Base-by-base conservation (phyloP, 1,140 invertebrate genomes). In the Andricus grossulariae region DNA sequence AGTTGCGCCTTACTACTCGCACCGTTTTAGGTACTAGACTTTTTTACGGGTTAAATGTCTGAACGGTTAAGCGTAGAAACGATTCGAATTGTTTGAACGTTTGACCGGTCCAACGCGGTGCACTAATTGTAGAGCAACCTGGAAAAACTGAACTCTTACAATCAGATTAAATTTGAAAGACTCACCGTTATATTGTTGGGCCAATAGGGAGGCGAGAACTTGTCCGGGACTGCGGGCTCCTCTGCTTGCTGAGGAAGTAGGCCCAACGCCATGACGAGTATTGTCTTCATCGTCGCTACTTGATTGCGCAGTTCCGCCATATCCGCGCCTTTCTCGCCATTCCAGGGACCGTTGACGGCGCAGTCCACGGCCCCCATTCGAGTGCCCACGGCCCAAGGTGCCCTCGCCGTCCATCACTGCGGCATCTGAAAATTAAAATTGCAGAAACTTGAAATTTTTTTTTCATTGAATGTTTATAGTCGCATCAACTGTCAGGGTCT, bases 221-320 rank as follows among this genome's bases (percentile, higher is more conserved):
- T 94, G 91, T 77, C 93, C 93, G 51, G 94, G 93, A 71, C 94
- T 92, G 55, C 92, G 90, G 85, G 88, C 84, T 82, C 91, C 83
- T 86, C 92, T 86, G 81, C 87, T 82, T 85, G 88, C 76, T 81
- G 89, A 82, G 11, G 88, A 82, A 45, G 80, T 71, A 49, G 84
- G 70, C 78, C 86, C 80, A 78, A 92, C 90, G 6, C 89, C 89
- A 18, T 93, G 89, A 71, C 92, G 89, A 78, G 90, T 83, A 79
- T 93, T 91, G 85, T 93, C 93, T 74, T 94, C 94, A 78, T 94
- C 94, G 77, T 92, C 92, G 86, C 94, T 94, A 85, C 93, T 93
- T 78, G 93, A 94, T 55, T 86, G 86, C 15, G 77, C 86, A 85
- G 82, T 80, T 45, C 79, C 80, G 45, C 86, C 87, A 85, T 94